Percentiles rank a stretch among this genome's conserved stretches.
phyloP scores from a whole-genome alignment of 1,140 invertebrate genomes.

The Lepidostoma basale region DNA sequence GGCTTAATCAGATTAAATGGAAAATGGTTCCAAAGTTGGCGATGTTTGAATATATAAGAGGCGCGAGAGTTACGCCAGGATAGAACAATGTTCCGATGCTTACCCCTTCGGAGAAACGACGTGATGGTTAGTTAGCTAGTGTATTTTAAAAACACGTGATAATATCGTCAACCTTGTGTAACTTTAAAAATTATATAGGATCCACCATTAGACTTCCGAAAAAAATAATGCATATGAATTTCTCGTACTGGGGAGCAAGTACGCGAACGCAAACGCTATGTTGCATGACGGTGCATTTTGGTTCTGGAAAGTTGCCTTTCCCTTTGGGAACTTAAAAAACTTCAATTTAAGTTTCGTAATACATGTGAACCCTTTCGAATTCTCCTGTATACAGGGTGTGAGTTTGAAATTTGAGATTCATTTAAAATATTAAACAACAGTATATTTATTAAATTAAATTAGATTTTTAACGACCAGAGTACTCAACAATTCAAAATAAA shows the following conservation, averaged over 20 bases:
- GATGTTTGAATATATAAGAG: too few relatives aligned
- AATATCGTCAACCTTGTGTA: neutral
- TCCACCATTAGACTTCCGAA: neutral
- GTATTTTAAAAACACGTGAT: neutral
- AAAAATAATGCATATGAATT: neutral
- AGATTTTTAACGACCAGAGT: neutral
- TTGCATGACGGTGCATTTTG: neutral
- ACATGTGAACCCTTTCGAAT: conserved; percentile 33
- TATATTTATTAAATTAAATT: neutral
- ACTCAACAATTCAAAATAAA: too few relatives aligned
- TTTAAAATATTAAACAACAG: neutral
- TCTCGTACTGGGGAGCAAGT: neutral
- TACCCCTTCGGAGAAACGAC: neutral
- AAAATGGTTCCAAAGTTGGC: too few relatives aligned
- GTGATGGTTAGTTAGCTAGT: neutral
- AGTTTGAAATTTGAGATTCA: neutral
- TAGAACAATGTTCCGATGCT: neutral
- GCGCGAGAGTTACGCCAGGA: too few relatives aligned
- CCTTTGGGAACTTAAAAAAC: conserved; percentile 27
- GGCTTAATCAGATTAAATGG: too few relatives aligned
- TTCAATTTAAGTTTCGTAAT: conserved; percentile 44
- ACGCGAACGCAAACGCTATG: neutral
- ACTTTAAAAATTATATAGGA: neutral
- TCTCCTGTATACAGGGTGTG: neutral
- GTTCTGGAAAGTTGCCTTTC: neutral